phyloP scores from a whole-genome alignment of 2,113 vertebrate genomes.

The Lampris incognitus region DNA sequence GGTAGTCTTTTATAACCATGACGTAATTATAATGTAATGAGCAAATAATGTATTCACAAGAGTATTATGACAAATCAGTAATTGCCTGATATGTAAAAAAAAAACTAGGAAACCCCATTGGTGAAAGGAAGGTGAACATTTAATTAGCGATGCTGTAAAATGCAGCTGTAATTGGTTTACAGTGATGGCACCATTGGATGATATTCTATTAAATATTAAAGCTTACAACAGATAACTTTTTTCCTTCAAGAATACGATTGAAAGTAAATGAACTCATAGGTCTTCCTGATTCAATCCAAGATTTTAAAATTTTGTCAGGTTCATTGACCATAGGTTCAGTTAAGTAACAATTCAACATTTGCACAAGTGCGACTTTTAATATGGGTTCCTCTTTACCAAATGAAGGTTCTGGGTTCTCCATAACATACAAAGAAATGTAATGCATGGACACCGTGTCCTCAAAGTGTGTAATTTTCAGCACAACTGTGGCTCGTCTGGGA shows the following conservation, averaged over 20 bases:
- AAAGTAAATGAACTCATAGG: background rate
- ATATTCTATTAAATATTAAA: background rate
- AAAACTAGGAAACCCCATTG: background rate
- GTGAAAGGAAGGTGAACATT: constrained; percentile 39
- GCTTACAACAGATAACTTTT: background rate
- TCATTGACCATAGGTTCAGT: background rate
- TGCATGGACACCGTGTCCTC: background rate
- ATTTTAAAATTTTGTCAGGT: background rate
- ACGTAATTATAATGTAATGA: too few relatives aligned
- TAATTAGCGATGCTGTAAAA: constrained; percentile 39
- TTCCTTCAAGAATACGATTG: background rate
- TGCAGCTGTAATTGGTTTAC: constrained; percentile 23
- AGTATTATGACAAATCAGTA: too few relatives aligned
- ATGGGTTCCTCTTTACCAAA: constrained; percentile 4
- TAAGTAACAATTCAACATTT: background rate
- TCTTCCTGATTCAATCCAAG: constrained; percentile 3
- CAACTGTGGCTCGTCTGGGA: constrained; percentile 25
- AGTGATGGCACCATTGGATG: constrained; percentile 10
- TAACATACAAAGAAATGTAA: background rate
- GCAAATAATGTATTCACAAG: too few relatives aligned
- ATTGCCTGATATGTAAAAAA: too few relatives aligned
- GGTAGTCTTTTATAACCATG: too few relatives aligned
- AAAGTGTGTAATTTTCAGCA: constrained; percentile 27
- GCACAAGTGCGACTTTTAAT: background rate
- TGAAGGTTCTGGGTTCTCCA: background rate